Evolutionary conservation across 2,888 invertebrate species (phyloP).

Genomic region (Parthenolecanium corni): DNA sequence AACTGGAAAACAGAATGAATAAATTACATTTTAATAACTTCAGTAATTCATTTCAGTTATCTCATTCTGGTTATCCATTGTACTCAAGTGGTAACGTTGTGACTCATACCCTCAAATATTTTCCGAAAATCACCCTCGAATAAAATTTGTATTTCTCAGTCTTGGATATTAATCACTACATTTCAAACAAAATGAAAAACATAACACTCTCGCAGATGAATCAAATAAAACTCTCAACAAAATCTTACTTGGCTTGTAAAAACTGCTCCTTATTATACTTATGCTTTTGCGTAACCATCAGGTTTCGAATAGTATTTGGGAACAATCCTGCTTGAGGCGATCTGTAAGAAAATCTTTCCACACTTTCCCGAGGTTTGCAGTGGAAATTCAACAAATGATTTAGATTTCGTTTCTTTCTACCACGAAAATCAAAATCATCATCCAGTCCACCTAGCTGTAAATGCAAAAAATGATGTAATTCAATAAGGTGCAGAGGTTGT

Average conservation of each 20-base stretch:
- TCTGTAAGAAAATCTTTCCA: background rate
- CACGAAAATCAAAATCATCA: conserved; percentile 42
- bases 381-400: conserved; percentile 90
- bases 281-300: conserved; percentile 45
- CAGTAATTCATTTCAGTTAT: background rate
- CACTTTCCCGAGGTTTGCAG: conserved; percentile 52
- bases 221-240: too few relatives aligned
- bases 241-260: conserved; percentile 86
- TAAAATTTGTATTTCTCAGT: too few relatives aligned
- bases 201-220: too few relatives aligned
- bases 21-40: background rate
- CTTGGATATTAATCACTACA: too few relatives aligned
- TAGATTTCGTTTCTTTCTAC: conserved; percentile 79
- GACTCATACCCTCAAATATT: too few relatives aligned
- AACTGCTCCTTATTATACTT: conserved; percentile 89
- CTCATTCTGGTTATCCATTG: background rate
- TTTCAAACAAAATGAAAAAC: too few relatives aligned
- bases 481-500: background rate
- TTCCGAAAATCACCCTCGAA: too few relatives aligned
- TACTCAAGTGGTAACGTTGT: background rate
- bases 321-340: conserved; percentile 24
- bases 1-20: conserved; percentile 47
- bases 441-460: conserved; percentile 40
- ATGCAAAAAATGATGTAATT: background rate
- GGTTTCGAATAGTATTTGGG: conserved; percentile 36